These are phyloP conservation scores for Margarornis squamiger DNA, from an alignment of 2,797 vertebrate species.

Conservation along the genomic window DNA sequence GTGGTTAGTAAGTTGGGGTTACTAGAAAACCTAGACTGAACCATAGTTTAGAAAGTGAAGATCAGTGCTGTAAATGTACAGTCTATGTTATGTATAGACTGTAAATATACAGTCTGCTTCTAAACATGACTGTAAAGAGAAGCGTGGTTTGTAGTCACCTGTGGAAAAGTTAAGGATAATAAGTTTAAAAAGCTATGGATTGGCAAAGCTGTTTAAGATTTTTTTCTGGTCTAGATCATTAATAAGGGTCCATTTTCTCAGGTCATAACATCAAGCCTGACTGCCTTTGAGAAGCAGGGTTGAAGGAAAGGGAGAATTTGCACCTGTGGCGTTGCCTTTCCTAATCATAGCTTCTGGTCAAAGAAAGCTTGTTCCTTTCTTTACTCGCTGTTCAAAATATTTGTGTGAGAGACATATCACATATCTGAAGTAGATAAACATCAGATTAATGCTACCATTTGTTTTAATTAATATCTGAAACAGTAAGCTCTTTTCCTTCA, in stretches of 20 bases:
- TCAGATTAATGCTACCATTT: neutral
- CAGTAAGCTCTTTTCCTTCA: neutral
- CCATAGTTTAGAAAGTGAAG: neutral
- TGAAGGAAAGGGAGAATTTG: neutral
- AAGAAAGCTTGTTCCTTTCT: neutral
- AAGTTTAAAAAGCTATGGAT: neutral
- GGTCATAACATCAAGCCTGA: neutral
- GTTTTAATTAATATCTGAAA: slow-evolving; percentile 2
- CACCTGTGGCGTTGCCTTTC: neutral
- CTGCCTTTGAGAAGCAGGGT: neutral
- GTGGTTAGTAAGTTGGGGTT: neutral
- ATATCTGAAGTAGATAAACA: neutral
- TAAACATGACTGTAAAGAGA: neutral
- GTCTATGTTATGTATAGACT: neutral
- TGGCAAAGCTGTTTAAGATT: neutral
- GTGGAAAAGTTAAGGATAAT: neutral
- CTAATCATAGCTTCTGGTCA: neutral
- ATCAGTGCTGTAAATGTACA: neutral
- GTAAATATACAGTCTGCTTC: neutral
- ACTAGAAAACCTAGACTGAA: neutral
- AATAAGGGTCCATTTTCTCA: neutral
- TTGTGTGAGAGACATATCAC: neutral
- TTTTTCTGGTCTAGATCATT: neutral
- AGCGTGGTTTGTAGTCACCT: neutral
- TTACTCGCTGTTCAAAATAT: neutral